These are phyloP conservation scores for Danio kyathit DNA, from an alignment of 2,797 vertebrate species.

Conservation along the genomic window DNA sequence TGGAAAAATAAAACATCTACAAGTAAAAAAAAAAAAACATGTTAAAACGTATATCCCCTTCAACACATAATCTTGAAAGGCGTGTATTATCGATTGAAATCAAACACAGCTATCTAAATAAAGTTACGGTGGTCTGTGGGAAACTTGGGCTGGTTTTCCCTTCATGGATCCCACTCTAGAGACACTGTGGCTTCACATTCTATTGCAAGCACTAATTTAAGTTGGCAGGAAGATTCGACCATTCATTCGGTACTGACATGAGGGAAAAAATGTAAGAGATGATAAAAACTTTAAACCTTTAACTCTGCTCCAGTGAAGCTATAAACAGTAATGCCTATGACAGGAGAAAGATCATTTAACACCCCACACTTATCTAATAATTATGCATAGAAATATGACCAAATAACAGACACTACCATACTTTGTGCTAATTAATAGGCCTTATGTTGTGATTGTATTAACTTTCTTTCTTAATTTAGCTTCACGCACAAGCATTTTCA, in stretches of 20 bases:
- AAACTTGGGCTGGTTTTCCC: conserved; percentile 14
- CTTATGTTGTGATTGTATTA: no score
- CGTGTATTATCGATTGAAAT: conserved; percentile 42
- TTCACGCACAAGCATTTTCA: no score
- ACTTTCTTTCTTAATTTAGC: no score
- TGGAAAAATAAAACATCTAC: background rate
- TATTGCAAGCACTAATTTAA: conserved; percentile 36
- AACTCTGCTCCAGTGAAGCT: conserved; percentile 22
- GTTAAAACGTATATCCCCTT: background rate
- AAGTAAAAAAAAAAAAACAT: background rate
- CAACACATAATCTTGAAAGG: conserved; percentile 23
- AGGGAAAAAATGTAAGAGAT: conserved; percentile 1
- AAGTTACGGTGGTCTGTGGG: conserved; percentile 25
- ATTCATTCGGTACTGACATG: conserved; percentile 27
- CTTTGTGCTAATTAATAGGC: no score
- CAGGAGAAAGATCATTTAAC: background rate
- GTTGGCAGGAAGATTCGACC: conserved; percentile 25
- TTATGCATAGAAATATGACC: background rate
- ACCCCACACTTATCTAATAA: background rate
- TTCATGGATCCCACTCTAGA: conserved; percentile 30
- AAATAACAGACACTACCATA: background rate
- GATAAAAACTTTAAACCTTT: background rate
- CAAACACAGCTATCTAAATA: conserved; percentile 42
- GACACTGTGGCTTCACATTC: conserved; percentile 41
- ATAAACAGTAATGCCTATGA: background rate